Evolutionary conservation across 2,113 vertebrate species (phyloP).

Genomic region (Hippocampus barbouri): DNA sequence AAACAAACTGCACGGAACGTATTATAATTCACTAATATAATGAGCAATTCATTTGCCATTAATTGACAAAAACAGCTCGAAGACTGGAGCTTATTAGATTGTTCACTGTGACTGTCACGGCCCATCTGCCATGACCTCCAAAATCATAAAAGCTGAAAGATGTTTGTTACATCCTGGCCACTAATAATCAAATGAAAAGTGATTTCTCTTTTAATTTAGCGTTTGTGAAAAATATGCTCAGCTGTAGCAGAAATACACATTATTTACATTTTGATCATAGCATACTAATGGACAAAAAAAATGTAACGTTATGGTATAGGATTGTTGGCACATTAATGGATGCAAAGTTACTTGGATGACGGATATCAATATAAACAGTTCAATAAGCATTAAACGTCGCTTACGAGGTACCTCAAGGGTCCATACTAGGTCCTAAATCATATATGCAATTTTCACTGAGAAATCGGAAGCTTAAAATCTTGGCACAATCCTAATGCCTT

Average conservation of each 20-base stretch:
- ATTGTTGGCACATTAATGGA: no score
- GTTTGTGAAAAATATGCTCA: neutral
- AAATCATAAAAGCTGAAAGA: neutral
- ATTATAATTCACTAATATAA: constrained; percentile 1
- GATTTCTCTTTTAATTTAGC: neutral
- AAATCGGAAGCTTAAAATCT: no score
- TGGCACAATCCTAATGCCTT: no score
- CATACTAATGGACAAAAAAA: no score
- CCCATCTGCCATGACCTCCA: neutral
- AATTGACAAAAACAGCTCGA: neutral
- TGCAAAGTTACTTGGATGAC: no score
- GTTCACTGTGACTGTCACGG: neutral
- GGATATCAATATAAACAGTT: no score
- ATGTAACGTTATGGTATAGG: no score
- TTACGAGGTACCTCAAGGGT: no score
- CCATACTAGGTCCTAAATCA: no score
- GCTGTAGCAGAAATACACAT: neutral
- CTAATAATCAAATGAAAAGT: neutral
- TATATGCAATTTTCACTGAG: no score
- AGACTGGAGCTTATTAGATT: neutral
- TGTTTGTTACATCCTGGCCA: neutral
- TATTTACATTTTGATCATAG: no score
- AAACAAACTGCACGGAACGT: neutral
- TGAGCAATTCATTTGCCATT: neutral
- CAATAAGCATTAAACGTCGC: no score